Conservation (phyloP, 2,888 invertebrate species). For the Oscheius onirici region DNA sequence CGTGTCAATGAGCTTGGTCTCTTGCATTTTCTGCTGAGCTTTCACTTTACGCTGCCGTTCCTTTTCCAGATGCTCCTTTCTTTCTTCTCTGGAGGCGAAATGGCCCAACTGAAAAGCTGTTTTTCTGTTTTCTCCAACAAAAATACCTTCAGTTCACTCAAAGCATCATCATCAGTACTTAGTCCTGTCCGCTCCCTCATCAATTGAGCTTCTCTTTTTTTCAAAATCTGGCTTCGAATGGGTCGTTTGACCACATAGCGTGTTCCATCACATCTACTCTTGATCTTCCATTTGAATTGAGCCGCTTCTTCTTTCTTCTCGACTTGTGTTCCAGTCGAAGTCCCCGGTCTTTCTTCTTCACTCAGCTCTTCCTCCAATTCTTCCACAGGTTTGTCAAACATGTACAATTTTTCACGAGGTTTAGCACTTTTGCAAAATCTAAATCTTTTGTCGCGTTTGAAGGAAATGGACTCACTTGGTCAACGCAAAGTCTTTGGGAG, state of each 20-base stretch:
- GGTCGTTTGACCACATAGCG: conserved; percentile 82
- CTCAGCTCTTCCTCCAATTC: conserved; percentile 32
- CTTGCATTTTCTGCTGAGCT: conserved; percentile 71
- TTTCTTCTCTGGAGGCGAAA: conserved; percentile 83
- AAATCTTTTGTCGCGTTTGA: background rate
- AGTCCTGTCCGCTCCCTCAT: conserved; percentile 79
- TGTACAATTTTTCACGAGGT: conserved; percentile 27
- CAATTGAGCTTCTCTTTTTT: conserved; percentile 79
- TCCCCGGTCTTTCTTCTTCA: conserved; percentile 34
- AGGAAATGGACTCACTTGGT: conserved; percentile 22
- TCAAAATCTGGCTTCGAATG: conserved; percentile 75
- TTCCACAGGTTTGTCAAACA: conserved; percentile 41
- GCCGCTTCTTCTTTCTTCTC: conserved; percentile 12
- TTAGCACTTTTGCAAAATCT: conserved; percentile 3
- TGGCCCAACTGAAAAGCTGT: conserved; percentile 75
- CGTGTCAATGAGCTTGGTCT: conserved; percentile 54
- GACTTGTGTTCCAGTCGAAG: background rate
- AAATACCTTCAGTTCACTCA: conserved; percentile 80
- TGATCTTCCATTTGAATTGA: conserved; percentile 80
- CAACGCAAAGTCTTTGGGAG: background rate
- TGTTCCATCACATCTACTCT: conserved; percentile 81
- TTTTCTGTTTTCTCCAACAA: background rate
- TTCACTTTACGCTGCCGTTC: conserved; percentile 78
- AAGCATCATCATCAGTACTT: conserved; percentile 83
- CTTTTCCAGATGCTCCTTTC: conserved; percentile 81